phyloP scores from a whole-genome alignment of 2,113 vertebrate species.

The Protomyctophum bolini region DNA sequence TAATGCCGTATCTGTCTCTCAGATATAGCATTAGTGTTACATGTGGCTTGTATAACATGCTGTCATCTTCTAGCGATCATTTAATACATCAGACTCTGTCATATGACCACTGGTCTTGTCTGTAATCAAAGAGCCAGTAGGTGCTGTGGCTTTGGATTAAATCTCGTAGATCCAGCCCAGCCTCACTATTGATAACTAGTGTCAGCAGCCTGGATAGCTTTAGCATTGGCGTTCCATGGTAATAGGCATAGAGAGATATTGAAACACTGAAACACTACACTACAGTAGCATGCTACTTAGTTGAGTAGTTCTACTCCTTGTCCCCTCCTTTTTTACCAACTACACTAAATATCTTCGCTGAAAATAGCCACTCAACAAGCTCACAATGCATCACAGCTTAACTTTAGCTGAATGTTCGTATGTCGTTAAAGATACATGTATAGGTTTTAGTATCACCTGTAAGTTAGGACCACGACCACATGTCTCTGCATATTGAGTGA shows the following conservation, averaged over 20 bases:
- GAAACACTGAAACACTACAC: neutral
- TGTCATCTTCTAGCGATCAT: conserved; percentile 3
- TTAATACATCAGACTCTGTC: conserved; percentile 12
- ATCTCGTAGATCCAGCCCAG: neutral
- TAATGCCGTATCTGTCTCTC: conserved; percentile 10
- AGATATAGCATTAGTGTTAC: conserved; percentile 24
- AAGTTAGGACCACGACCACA: too few species aligned
- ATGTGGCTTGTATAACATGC: conserved; percentile 1
- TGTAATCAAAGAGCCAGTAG: conserved; percentile 13
- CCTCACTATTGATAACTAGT: neutral
- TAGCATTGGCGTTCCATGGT: neutral
- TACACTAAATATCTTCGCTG: too few species aligned
- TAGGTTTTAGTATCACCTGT: too few species aligned
- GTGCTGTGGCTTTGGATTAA: conserved; percentile 12
- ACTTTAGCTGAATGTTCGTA: too few species aligned
- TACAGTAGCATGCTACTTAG: neutral
- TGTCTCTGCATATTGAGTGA: too few species aligned
- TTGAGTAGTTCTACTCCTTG: too few species aligned
- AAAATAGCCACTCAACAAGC: too few species aligned
- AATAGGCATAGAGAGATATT: neutral
- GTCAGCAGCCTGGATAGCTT: neutral
- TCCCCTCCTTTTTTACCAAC: too few species aligned
- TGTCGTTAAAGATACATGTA: too few species aligned
- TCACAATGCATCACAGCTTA: too few species aligned
- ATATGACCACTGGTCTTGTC: conserved; percentile 16